phyloP scores from a whole-genome alignment of 2,797 vertebrate genomes.

The Enteromius anoplus region DNA sequence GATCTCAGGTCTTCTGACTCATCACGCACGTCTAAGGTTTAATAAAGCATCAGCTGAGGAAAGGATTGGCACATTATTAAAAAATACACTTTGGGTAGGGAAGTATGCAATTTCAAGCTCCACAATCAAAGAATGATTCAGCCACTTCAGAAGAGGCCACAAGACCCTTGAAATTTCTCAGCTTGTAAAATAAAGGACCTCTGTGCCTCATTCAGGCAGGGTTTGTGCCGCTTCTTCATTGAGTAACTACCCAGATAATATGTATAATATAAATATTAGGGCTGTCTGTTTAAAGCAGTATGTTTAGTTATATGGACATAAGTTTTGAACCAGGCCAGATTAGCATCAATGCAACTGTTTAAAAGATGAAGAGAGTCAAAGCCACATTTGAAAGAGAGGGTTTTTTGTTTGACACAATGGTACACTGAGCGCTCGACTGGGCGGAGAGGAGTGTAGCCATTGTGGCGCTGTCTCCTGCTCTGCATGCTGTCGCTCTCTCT shows the following conservation, averaged over 20 bases:
- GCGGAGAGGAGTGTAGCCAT: slow-evolving; percentile 14
- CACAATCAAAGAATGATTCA: slow-evolving; percentile 26
- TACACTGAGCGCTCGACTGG: slow-evolving; percentile 11
- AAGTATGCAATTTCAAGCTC: slow-evolving; percentile 27
- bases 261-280: not conserved
- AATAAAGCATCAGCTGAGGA: slow-evolving; percentile 17
- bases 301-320: not conserved
- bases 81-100: slow-evolving; percentile 1
- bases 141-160: slow-evolving; percentile 2
- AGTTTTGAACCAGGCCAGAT: not conserved
- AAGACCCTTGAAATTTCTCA: not conserved
- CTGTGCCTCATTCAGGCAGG: not conserved
- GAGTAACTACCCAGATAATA: not conserved
- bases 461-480: slow-evolving; percentile 38
- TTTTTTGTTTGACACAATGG: slow-evolving; percentile 42
- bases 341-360: not conserved
- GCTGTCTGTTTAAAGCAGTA: not conserved
- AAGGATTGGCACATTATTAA: slow-evolving; percentile 13
- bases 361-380: not conserved
- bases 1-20: slow-evolving; percentile 39
- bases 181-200: not conserved
- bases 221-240: not conserved
- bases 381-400: slow-evolving; percentile 29
- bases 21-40: slow-evolving; percentile 38
- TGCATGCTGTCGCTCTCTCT: slow-evolving; percentile 40